phyloP scores from a whole-genome alignment of 2,888 invertebrate species.

The Strigamia maritima region DNA sequence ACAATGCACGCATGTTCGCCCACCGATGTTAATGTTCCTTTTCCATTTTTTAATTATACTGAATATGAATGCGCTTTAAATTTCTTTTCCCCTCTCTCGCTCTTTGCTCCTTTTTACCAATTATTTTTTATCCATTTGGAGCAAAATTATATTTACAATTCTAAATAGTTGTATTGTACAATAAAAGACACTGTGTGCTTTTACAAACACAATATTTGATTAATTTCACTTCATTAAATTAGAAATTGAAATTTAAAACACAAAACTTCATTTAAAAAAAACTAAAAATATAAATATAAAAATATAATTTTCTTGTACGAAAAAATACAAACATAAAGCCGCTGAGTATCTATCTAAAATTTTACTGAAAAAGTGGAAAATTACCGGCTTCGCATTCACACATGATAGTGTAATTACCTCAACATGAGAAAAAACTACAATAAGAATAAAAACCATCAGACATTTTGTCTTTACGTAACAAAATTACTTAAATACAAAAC shows the following conservation, averaged over 20 bases:
- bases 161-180: no score
- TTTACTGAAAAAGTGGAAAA: neutral
- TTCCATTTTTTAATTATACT: neutral
- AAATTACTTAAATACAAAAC: conserved; percentile 17
- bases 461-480: neutral
- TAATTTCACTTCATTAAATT: no score
- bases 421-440: neutral
- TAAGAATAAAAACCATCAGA: neutral
- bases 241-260: no score
- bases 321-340: neutral
- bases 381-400: neutral
- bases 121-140: no score
- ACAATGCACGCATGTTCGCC: neutral
- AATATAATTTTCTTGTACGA: neutral
- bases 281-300: neutral
- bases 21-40: neutral
- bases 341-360: neutral
- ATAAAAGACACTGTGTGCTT: no score
- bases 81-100: no score
- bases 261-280: no score
- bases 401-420: neutral
- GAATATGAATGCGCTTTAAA: no score
- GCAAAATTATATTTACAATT: no score
- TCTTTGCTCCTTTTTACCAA: no score
- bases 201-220: no score